These are phyloP conservation scores for Recurvirostra avosetta DNA, from an alignment of 2,113 vertebrate species.

Conservation along the genomic window DNA sequence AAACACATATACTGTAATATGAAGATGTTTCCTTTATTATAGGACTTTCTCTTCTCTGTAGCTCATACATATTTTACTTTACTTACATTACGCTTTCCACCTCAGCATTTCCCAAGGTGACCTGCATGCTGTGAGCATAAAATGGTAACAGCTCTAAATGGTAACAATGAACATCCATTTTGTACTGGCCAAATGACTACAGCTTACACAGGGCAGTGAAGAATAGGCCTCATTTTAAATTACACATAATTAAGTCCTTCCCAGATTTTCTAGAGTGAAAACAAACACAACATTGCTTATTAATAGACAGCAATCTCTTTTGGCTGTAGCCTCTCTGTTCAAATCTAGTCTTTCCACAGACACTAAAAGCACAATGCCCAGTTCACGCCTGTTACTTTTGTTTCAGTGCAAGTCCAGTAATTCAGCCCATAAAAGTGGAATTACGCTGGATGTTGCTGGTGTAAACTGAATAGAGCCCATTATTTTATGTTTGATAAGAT, in stretches of 20 bases:
- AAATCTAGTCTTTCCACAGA: neutral
- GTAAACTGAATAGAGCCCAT: neutral
- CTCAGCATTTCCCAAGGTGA: neutral
- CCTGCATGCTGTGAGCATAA: neutral
- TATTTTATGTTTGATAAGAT: neutral
- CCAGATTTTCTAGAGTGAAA: neutral
- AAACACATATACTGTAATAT: neutral
- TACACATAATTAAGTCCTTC: neutral
- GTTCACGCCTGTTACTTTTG: neutral
- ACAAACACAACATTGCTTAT: neutral
- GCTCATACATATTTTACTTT: neutral
- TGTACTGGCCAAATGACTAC: neutral
- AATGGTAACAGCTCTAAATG: neutral
- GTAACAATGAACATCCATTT: neutral
- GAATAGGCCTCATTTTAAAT: neutral
- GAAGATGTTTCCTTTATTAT: neutral
- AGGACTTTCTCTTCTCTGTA: neutral
- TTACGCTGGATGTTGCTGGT: neutral
- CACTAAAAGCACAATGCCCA: neutral
- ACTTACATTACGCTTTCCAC: neutral
- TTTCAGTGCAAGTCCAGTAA: neutral
- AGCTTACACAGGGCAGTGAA: neutral
- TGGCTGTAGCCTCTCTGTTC: neutral
- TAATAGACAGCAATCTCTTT: neutral
- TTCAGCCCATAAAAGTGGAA: neutral